phyloP scores from a whole-genome alignment of 1,140 invertebrate species.

The Trichonephila inaurata region DNA sequence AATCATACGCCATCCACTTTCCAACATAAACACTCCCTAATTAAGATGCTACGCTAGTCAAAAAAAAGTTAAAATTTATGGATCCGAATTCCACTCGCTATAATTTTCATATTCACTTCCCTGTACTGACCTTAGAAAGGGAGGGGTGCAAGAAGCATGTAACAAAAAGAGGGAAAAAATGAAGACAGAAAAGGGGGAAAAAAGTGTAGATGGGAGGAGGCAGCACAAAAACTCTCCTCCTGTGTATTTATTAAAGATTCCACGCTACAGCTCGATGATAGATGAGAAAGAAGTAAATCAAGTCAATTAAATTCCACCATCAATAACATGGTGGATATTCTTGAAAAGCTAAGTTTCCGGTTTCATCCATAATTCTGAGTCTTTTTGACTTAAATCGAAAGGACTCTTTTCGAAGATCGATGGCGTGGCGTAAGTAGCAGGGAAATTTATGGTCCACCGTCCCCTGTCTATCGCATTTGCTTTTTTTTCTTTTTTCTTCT shows the following conservation, averaged over 20 bases:
- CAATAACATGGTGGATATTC: slow-evolving; percentile 64
- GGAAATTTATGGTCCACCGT: slow-evolving; percentile 42
- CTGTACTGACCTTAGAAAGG: not conserved
- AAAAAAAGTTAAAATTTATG: not conserved
- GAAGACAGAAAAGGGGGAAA: not conserved
- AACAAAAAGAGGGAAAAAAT: slow-evolving; percentile 12
- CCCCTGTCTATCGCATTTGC: slow-evolving; percentile 32
- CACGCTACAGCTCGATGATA: slow-evolving; percentile 48
- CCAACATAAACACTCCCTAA: not conserved
- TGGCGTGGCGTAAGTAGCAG: slow-evolving; percentile 38
- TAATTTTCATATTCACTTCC: slow-evolving; percentile 14
- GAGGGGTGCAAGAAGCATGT: slow-evolving; percentile 11
- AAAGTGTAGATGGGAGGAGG: not conserved
- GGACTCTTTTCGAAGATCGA: slow-evolving; percentile 46
- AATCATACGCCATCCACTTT: not conserved
- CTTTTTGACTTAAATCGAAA: slow-evolving; percentile 59
- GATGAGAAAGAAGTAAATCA: slow-evolving; percentile 60
- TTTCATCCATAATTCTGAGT: slow-evolving; percentile 63
- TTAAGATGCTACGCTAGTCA: slow-evolving; percentile 31
- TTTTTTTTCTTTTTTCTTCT: not conserved
- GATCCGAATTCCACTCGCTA: slow-evolving; percentile 1
- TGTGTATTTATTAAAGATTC: slow-evolving; percentile 55
- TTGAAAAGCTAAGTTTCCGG: slow-evolving; percentile 63
- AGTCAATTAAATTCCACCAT: slow-evolving; percentile 70
- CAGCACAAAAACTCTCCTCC: not conserved